phyloP scores from a whole-genome alignment of 2,113 vertebrate genomes.

The Cyprinodon brontotheroides region DNA sequence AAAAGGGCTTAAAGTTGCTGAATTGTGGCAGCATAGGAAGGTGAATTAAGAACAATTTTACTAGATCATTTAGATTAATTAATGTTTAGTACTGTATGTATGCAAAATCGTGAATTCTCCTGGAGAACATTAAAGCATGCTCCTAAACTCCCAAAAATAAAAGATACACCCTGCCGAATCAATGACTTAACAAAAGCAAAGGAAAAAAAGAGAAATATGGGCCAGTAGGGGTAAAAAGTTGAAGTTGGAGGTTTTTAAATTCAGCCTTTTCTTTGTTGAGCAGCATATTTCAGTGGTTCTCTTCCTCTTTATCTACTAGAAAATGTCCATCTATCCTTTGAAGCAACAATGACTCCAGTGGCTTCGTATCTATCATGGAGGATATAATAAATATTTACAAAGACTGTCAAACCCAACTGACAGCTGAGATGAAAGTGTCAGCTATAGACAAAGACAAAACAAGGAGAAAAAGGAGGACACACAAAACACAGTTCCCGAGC shows the following conservation, averaged over 20 bases:
- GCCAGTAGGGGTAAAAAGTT: neutral
- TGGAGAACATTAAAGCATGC: neutral
- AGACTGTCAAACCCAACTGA: slow-evolving; percentile 33
- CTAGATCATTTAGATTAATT: neutral
- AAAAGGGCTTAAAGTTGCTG: too few species aligned
- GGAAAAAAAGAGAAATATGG: neutral
- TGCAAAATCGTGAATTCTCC: too few species aligned
- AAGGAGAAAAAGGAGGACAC: neutral
- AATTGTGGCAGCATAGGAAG: too few species aligned
- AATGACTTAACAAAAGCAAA: neutral
- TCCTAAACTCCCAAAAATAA: neutral
- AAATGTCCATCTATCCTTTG: slow-evolving; percentile 34
- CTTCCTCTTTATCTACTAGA: slow-evolving; percentile 5
- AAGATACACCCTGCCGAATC: neutral
- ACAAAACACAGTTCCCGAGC: neutral
- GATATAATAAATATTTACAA: slow-evolving; percentile 48
- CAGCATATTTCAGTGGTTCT: slow-evolving; percentile 19
- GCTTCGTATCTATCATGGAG: slow-evolving; percentile 36
- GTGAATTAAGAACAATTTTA: too few species aligned
- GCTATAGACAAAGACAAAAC: slow-evolving; percentile 1
- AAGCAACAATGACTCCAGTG: slow-evolving; percentile 32
- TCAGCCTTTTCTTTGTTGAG: slow-evolving; percentile 27
- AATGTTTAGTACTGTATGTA: neutral
- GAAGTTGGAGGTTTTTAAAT: slow-evolving; percentile 4
- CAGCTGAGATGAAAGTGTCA: slow-evolving; percentile 44